Conservation (phyloP, 2,797 vertebrate species). For the Acanthis flammea region DNA sequence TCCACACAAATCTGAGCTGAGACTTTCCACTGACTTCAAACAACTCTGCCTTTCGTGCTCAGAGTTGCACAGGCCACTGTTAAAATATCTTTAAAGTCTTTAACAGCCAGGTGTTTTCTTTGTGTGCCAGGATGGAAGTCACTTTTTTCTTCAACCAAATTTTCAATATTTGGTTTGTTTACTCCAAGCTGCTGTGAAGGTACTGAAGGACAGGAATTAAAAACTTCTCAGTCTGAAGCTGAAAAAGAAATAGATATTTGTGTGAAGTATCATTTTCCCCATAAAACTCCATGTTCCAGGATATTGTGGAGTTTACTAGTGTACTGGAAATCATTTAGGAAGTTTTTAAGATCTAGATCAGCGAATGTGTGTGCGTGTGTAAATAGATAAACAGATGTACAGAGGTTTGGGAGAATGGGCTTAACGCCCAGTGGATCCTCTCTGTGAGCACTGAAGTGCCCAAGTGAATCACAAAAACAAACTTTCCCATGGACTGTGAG, state of each 20-base stretch:
- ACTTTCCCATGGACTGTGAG: neutral
- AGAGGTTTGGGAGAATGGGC: neutral
- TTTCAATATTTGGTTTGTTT: neutral
- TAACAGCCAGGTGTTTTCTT: neutral
- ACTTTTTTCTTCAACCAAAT: neutral
- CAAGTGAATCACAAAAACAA: neutral
- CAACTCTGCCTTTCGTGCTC: neutral
- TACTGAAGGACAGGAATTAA: neutral
- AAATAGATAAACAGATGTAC: neutral
- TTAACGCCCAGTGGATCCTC: neutral
- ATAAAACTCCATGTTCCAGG: neutral
- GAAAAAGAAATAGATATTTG: neutral
- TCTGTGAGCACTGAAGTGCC: neutral
- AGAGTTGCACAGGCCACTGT: neutral
- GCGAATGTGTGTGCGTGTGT: neutral
- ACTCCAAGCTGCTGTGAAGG: neutral
- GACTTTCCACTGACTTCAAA: slow-evolving; percentile 41
- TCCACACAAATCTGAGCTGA: neutral
- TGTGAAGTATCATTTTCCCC: neutral
- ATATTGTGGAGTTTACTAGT: neutral
- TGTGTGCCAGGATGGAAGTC: neutral
- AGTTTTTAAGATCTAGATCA: neutral
- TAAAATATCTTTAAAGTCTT: neutral
- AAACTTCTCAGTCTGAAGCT: neutral
- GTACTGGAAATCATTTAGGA: neutral